phyloP scores from a whole-genome alignment of 2,797 vertebrate genomes.

The Melopsittacus undulatus region DNA sequence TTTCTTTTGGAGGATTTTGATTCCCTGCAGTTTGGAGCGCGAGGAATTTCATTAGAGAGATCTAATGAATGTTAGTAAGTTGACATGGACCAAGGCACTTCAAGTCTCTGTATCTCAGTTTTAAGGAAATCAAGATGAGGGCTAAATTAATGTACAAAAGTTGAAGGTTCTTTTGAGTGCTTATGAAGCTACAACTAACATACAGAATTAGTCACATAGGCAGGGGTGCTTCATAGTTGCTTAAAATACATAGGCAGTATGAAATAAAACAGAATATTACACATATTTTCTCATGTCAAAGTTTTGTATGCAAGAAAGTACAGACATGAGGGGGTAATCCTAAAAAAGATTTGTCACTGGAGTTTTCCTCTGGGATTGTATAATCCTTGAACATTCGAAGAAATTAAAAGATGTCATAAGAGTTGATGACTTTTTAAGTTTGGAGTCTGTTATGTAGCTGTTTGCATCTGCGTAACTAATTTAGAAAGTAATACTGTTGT shows the following conservation, averaged over 20 bases:
- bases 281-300: neutral
- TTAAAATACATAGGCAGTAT: neutral
- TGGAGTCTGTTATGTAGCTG: neutral
- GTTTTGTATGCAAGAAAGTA: neutral
- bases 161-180: neutral
- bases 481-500: neutral
- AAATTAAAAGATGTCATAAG: neutral
- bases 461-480: neutral
- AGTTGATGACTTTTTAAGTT: neutral
- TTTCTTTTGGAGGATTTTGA: neutral
- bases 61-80: neutral
- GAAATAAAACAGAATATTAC: neutral
- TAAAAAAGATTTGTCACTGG: neutral
- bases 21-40: neutral
- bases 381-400: neutral
- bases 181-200: neutral
- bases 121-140: neutral
- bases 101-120: neutral
- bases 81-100: neutral
- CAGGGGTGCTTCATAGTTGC: neutral
- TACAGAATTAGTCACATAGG: neutral
- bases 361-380: neutral
- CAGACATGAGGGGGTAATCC: neutral
- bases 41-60: conserved; percentile 1
- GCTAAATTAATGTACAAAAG: neutral